Evolutionary conservation across 2,888 invertebrate species (phyloP), one percentile per base, ranked within the genome.

Genomic region (Kuschelorhynchus macadamiae): DNA sequence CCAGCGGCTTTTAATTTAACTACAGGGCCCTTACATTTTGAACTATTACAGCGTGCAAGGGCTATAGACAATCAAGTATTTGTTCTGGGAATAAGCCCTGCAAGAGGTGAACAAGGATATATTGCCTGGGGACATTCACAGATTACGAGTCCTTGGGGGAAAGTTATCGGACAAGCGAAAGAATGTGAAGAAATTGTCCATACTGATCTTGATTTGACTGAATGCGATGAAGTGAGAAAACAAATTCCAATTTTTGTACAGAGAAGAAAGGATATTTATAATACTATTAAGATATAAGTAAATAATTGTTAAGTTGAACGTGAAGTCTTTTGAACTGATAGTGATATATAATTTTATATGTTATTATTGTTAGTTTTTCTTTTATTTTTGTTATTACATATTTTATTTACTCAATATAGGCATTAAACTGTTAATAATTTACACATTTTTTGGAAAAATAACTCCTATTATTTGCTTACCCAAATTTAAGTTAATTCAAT

Each of bases 1-100:
- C 98, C 98, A 0, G 97, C 92, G 20, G 97, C 97, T 0, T 98
- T 98, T 84, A 98, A 96, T 84, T 94, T 94, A 93, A 96, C 95
- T 0, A 98, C 98, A 0, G 98, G 98, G 0, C 96, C 97, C 0
- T 85, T 91, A 60, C 97, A 98, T 83, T 98, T 97, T 96, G 93
- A 96, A 79, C 82, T 96, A 2, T 85, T 98, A 14, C 91, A 90
- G 66, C 87, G 93, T 46, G 88, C 90, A 0, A 86, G 97, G 50
- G 97, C 98, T 32, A 86, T 90, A 30, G 97, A 98, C 85, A 92
- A 94, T 81, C 97, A 97, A 85, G 84, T 95, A 46, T 98, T 90
- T 85, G 93, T 96, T 36, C 94, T 92, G 17, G 89, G 91, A 1
- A 89, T 94, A 52, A 92, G 95, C 49, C 95, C 96, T 0, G 96